A percentile compares a stretch with the other conserved stretches of the same genome.
These are phyloP conservation scores for Ephydatia muelleri DNA, from an alignment of 37 sponge, comb jelly and placozoan genomes.

Conservation along the genomic window DNA sequence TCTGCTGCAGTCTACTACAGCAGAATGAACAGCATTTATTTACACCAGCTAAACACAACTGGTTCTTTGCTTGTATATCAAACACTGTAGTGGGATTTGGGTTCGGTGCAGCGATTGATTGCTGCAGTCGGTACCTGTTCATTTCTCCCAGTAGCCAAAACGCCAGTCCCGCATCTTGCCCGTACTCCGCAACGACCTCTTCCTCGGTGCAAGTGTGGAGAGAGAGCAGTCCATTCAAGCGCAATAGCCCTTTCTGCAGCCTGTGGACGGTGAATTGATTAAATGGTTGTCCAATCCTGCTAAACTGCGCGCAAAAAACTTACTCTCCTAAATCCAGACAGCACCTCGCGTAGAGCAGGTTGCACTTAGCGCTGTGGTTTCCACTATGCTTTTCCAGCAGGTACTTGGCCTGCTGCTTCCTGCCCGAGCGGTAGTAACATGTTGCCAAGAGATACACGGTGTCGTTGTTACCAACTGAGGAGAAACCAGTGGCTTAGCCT, in stretches of 20 bases:
- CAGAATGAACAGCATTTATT: too few relatives aligned
- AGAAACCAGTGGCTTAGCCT: background rate
- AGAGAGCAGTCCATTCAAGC: conserved; percentile 43
- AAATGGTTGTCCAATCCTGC: background rate
- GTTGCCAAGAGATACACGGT: conserved; percentile 80
- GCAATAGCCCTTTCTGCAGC: conserved; percentile 35
- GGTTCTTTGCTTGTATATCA: too few relatives aligned
- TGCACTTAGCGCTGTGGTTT: conserved; percentile 46
- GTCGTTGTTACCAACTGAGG: conserved; percentile 53
- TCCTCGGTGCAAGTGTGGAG: conserved; percentile 41
- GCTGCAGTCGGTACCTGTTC: conserved; percentile 25
- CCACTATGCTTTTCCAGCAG: conserved; percentile 48
- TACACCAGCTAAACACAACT: too few relatives aligned
- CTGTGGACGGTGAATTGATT: conserved; percentile 8
- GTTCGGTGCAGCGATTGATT: background rate
- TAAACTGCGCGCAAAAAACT: background rate
- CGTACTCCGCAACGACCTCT: conserved; percentile 25
- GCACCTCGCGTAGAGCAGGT: conserved; percentile 82
- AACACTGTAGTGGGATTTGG: background rate
- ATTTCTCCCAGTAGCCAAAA: conserved; percentile 69
- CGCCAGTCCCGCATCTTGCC: conserved; percentile 62
- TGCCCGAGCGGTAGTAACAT: conserved; percentile 80
- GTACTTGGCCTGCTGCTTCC: conserved; percentile 67
- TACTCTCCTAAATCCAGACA: conserved; percentile 81
- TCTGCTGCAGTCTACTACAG: too few relatives aligned